Conservation (phyloP, 2,113 vertebrate species). For the Grus americana region DNA sequence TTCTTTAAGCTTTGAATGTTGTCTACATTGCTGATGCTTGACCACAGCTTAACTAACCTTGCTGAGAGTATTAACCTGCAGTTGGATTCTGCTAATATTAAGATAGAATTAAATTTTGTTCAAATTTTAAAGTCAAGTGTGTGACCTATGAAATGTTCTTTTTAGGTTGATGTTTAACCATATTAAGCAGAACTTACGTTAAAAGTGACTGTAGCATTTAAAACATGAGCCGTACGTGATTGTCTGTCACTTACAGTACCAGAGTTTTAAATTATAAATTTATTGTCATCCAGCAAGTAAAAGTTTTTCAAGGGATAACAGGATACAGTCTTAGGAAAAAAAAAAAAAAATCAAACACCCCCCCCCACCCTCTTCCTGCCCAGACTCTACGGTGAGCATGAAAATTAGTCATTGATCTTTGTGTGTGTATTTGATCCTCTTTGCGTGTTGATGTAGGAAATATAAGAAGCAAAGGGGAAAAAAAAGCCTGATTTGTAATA, state of each 20-base stretch:
- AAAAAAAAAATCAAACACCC: fast-evolving
- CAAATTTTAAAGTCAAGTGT: fast-evolving
- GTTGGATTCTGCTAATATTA: background rate
- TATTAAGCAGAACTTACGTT: background rate
- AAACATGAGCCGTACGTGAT: background rate
- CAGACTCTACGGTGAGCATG: background rate
- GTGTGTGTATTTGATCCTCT: background rate
- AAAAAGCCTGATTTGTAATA: background rate
- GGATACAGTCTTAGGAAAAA: background rate
- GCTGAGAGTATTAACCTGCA: background rate
- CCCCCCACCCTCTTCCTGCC: fast-evolving
- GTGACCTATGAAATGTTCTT: background rate
- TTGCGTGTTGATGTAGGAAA: background rate
- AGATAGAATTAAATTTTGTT: background rate
- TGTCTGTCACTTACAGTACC: background rate
- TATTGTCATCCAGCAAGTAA: background rate
- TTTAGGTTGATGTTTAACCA: background rate
- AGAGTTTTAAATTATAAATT: background rate
- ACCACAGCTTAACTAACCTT: background rate
- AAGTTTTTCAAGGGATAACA: background rate
- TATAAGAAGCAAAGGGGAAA: background rate
- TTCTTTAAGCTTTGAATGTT: background rate
- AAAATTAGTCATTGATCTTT: background rate
- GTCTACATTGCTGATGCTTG: background rate
- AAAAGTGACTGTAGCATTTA: background rate